Evolutionary conservation across 1,140 invertebrate genomes (phyloP).

Genomic region (Drosophila suzukii): DNA sequence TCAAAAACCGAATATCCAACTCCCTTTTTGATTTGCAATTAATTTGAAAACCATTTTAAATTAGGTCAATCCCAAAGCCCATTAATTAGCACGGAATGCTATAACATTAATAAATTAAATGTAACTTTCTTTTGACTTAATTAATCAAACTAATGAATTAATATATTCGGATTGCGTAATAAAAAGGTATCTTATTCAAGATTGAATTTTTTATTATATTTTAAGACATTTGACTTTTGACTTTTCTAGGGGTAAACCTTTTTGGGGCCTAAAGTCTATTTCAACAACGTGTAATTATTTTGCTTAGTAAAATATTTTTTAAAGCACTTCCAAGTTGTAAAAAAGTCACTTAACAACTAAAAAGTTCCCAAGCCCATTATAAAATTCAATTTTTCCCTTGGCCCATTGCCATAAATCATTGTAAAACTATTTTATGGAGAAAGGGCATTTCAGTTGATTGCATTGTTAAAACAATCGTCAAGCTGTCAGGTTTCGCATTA

Average conservation of each 20-base stretch:
- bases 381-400: too few relatives aligned
- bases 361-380: background rate
- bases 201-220: too few relatives aligned
- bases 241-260: too few relatives aligned
- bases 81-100: background rate
- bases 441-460: conserved; percentile 1
- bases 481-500: conserved; percentile 4
- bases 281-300: too few relatives aligned
- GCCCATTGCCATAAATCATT: background rate
- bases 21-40: background rate
- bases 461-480: conserved; percentile 8
- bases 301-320: too few relatives aligned
- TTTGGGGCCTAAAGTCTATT: too few relatives aligned
- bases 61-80: background rate
- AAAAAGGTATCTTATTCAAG: too few relatives aligned
- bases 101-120: background rate
- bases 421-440: background rate
- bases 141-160: background rate
- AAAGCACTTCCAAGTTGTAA: too few relatives aligned
- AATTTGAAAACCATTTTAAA: background rate
- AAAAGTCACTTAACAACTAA: background rate
- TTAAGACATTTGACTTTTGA: too few relatives aligned
- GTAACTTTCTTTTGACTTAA: background rate
- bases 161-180: background rate
- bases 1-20: background rate